Conservation (phyloP, 2,113 vertebrate genomes). For the Sorex fumeus region DNA sequence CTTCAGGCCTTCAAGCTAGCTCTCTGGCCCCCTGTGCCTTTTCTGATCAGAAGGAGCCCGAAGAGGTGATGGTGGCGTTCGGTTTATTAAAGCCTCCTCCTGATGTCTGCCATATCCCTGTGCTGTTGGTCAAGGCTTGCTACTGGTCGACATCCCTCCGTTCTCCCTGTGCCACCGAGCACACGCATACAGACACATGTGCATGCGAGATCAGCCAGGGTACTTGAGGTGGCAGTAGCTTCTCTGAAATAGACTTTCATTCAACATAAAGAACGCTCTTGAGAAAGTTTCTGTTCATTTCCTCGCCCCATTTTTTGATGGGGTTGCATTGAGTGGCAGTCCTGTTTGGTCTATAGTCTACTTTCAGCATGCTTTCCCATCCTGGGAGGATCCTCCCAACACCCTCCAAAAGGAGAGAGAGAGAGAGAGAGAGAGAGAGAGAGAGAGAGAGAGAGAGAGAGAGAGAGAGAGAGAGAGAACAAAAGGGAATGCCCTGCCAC, state of each 20-base stretch:
- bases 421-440: too few species aligned
- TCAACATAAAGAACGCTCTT: background rate
- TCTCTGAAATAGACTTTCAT: background rate
- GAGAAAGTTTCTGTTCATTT: too few species aligned
- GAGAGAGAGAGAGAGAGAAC: too few species aligned
- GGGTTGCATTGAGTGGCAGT: too few species aligned
- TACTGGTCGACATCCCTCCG: background rate
- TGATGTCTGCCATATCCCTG: background rate
- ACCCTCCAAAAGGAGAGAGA: too few species aligned
- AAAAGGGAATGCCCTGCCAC: too few species aligned
- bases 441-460: too few species aligned
- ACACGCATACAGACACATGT: rapidly evolving
- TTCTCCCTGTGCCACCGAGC: background rate
- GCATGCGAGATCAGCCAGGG: background rate
- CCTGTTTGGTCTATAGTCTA: too few species aligned
- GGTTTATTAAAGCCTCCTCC: background rate
- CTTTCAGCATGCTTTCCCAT: too few species aligned
- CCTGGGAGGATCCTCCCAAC: too few species aligned
- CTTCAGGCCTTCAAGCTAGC: too few species aligned
- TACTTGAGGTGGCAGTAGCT: slow-evolving; percentile 35
- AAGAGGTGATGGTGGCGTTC: background rate
- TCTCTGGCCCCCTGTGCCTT: background rate
- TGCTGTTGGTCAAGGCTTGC: background rate
- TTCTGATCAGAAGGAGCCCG: background rate
- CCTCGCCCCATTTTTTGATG: too few species aligned